Evolutionary conservation across 2,888 invertebrate genomes (phyloP), one percentile per base, ranked within the genome.

Genomic region (Drosophila falleni): DNA sequence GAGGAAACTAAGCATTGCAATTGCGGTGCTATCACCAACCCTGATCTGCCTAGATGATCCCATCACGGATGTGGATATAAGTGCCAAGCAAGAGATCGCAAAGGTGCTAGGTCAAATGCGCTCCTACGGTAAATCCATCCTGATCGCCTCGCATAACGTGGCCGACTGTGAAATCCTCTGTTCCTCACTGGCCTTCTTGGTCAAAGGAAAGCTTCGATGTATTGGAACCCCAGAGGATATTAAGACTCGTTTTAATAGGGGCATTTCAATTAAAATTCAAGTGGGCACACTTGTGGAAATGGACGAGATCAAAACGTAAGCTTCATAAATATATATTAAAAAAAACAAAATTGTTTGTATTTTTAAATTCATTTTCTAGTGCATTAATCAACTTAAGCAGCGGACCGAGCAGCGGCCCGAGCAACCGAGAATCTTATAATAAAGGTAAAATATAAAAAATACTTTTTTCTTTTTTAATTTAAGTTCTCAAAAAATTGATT

Each of bases 71-170:
- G 92, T 91, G 73, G 91, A 91, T 62, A 80, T 90, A 8, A 69
- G 62, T 16, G 84, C 86, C 10, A 95, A 96, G 89, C 93, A 97
- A 69, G 94, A 95, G 60, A 94, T 97, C 26, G 97, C 97, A 97
- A 93, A 95, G 77, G 95, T 95, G 0, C 93, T 97, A 26, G 93
- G 93, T 58, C 93, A 94, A 54, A 94, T 95, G 39, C 93, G 96
- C 42, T 94, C 95, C 49, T 93, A 94, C 5, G 97, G 97, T 0
- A 94, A 94, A 81, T 95, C 96, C 69, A 94, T 97, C 42, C 93
- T 97, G 67, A 93, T 97, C 66, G 97, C 97, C 26, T 96, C 97
- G 50, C 96, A 96, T 92, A 96, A 95, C 90, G 96, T 96, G 95
- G 95, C 95, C 91, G 97, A 97, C 92, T 96, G 96, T 92, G 96